A percentile compares a stretch with the other conserved stretches of the same genome.
Conservation (phyloP, 2,797 vertebrate genomes). For the Meda fulgida region DNA sequence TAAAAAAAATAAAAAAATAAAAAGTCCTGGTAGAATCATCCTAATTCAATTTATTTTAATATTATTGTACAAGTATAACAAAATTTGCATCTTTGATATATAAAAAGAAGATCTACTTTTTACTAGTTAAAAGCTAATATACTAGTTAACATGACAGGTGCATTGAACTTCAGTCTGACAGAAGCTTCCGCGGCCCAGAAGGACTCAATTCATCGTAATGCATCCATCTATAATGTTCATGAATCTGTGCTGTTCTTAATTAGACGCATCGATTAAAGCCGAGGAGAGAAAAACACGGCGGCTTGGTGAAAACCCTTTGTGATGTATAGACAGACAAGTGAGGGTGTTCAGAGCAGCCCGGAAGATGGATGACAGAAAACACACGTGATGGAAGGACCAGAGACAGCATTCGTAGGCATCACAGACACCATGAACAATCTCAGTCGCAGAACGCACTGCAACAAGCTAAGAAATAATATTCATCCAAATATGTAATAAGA, state of each 20-base stretch:
- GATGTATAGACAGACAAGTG: background rate
- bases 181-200: background rate
- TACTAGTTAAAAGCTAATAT: too few species aligned
- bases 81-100: background rate
- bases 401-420: background rate
- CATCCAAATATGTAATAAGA: too few species aligned
- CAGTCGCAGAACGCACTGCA: background rate
- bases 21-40: too few species aligned
- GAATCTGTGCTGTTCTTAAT: conserved; percentile 37
- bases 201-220: background rate
- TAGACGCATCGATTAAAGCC: conserved; percentile 18
- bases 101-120: background rate
- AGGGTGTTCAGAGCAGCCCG: background rate
- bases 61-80: background rate
- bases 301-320: background rate
- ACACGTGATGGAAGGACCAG: background rate
- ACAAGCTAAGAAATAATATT: background rate
- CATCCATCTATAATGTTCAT: conserved; percentile 25
- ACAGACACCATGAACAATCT: background rate
- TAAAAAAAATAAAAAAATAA: too few species aligned
- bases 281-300: background rate
- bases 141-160: background rate
- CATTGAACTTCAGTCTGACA: background rate
- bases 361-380: conserved; percentile 13
- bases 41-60: background rate